Conservation (phyloP, 1,140 invertebrate species). For the Polyergus mexicanus region DNA sequence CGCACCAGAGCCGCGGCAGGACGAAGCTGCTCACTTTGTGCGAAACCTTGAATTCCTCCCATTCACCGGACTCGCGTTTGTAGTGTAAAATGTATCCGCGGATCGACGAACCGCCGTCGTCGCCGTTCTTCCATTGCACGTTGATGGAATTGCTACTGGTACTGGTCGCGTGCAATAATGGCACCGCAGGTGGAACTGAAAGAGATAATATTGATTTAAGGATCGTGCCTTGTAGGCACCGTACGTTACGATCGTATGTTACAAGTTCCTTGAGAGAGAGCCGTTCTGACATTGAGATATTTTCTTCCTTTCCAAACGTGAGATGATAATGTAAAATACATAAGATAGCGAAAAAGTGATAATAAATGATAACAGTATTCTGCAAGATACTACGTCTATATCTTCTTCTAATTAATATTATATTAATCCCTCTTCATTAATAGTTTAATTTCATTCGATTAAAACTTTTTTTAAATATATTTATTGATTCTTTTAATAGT, state of each 20-base stretch:
- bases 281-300: background rate
- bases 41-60: conserved; percentile 94
- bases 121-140: conserved; percentile 87
- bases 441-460: background rate
- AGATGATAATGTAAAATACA: background rate
- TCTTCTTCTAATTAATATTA: background rate
- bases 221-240: background rate
- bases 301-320: background rate
- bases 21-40: conserved; percentile 92
- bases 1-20: conserved; percentile 94
- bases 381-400: background rate
- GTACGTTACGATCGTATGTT: background rate
- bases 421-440: background rate
- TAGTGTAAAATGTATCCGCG: conserved; percentile 94
- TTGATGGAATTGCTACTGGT: conserved; percentile 87
- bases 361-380: background rate
- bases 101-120: conserved; percentile 87
- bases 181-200: conserved; percentile 87
- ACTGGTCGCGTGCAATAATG: conserved; percentile 87
- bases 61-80: conserved; percentile 95
- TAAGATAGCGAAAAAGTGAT: background rate
- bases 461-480: background rate
- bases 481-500: background rate
- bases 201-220: conserved; percentile 53
- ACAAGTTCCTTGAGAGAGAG: background rate